Base-by-base conservation (phyloP, 23 tunicate species). In the Pegea sp. region DNA sequence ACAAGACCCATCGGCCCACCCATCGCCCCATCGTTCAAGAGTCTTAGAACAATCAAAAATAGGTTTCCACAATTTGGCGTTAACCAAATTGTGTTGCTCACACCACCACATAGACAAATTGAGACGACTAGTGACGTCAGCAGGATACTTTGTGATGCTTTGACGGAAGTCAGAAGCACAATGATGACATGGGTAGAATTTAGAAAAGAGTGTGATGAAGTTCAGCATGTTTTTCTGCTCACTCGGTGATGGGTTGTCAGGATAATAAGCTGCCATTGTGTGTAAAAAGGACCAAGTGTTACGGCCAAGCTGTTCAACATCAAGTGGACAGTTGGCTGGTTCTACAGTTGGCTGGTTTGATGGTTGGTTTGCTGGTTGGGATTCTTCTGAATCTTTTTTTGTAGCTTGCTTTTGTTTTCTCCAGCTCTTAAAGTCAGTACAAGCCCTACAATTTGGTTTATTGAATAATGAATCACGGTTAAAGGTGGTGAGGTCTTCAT, bases 181-280 rank as follows among this genome's bases (percentile, higher is more conserved):
- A 53, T 69, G 44, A 30, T 59, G 56, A 48, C 97, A 87, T 1
- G 97, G 97, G 52, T 69, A 87, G 57, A 87, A 64, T 42, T 69
- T 66, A 22, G 97, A 69, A 64, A 87, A 87, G 27, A 65, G 31
- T 19, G 69, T 44, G 28, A 75, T 69, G 34, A 87, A 77, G 11
- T 42, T 29, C 1, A 44, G 46, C 86, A 87, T 76, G n/a, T 88
- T 65, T 19, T 34, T 42, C 48, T 87, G 44, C 54, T 87, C 60
- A 5, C 60, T 44, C 11, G 63, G 68, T 1, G 70, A 38, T 18
- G 96, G 96, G 44, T 63, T 57, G 6, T 63, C 57, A 24, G 96
- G 96, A 34, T 86, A 86, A 57, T 86, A 86, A 25, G 96, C 96
- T 29, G 96, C 96, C 86, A 75, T 75, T 48, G 96, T 86, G 66